Base-by-base conservation (phyloP, 2,888 invertebrate genomes). In the Pollenia angustigena region DNA sequence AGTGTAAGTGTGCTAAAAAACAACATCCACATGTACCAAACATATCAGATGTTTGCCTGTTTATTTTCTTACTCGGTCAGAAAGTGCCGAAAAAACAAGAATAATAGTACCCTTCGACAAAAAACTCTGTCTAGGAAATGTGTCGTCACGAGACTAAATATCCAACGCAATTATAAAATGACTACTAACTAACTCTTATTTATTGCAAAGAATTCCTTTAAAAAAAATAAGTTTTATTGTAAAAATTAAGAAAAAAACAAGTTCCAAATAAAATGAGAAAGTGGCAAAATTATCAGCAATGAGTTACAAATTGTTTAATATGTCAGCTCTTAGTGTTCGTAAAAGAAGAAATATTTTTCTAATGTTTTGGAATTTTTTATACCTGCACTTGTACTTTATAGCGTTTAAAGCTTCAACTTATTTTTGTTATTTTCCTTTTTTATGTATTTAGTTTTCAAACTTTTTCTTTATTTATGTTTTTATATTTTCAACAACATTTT, bases 51-150 rank as follows among this genome's bases (percentile, higher is more conserved):
- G 16, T 12, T 71, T 58, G 32, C 23, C 58, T 72, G 18, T 58
- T 72, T 10, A 54, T 64, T 62, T 64, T n/a, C 4, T 48, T 58
- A 12, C n/a, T 64, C 66, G 56, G 66, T 56, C 54, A 54, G 42
- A 74, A 74, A 4, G 32, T 23, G 2, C 23, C 23, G 4, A 18
- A 32, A 16, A 75, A 16, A 58, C 11, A 2, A 42, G 50, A 40
- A 16, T 8, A 46, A 40, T 7, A 69, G 7, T n/a, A 18, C 7
- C 32, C 50, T 60, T 75, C 6, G 10, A 23, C 16, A 62, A 60
- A 46, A 56, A 56, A 66, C 74, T 81, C 74, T 81, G 87, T 88
- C 87, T 83, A 79, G 85, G 76, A 85, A 82, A 76, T 74, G 52
- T 83, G 88, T 87, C 83, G 78, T 87, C 86, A 81, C 62, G 54